Evolutionary conservation across 2,888 invertebrate genomes (phyloP), one percentile per base, ranked within the genome.

Genomic region (Phalera bucephala): DNA sequence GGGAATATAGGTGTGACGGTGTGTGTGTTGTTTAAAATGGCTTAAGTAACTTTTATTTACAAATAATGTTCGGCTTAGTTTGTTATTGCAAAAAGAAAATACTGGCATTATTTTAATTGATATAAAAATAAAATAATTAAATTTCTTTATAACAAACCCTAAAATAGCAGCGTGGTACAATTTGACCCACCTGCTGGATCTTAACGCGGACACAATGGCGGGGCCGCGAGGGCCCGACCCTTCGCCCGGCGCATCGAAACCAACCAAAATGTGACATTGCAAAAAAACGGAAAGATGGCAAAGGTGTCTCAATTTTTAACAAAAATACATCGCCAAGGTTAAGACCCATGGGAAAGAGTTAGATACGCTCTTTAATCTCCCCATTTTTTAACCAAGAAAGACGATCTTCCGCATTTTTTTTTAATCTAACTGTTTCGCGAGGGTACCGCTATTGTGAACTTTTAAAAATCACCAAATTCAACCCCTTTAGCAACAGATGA

Each of bases 321-420:
- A 72, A 80, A 79, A 83, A 17, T 81, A 85, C 44, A 77, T 72
- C 74, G 72, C 76, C 72, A 79, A 88, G 87, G 87, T 88, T 89
- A 88, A 88, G 88, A 88, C 80, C 82, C 89, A 84, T 89, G 89
- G 87, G 89, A 89, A 89, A 89, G 89, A 89, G 89, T 89, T 89
- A 83, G 82, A 73, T 73, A 73, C 73, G 78, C 61, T 70, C 49
- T 63, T 55, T 64, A 57, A 61, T 64, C 62, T 59, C 66, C 65
- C 77, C 5, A 4, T 14, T 28, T 72, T 75, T 77, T 81, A 78
- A 68, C 64, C 64, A 64, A 66, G 70, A 68, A 71, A 69, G 64
- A 59, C 62, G 58, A 58, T 85, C 85, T 86, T 85, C 80, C 80
- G 80, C 47, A 50, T 70, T 75, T 72, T 70, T 78, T 83, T 80